A percentile compares a stretch with the other conserved stretches of the same genome.
Conservation (phyloP, 2,888 invertebrate genomes). For the Brachycybe producta region DNA sequence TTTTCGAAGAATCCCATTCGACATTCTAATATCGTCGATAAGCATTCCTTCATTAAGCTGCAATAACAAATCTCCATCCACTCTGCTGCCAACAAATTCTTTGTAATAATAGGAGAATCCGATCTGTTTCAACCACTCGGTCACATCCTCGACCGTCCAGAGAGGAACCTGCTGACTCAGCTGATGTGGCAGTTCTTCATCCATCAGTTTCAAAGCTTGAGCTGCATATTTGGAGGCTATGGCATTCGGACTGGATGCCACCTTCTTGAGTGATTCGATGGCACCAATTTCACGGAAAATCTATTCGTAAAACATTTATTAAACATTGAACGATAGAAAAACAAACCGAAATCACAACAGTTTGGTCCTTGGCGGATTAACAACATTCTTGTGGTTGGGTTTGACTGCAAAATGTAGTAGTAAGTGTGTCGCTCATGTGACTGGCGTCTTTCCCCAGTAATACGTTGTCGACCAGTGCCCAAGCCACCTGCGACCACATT, state of each 20-base stretch:
- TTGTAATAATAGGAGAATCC: constrained; percentile 73
- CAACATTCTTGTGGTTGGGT: too few species aligned
- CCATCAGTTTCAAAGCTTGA: constrained; percentile 78
- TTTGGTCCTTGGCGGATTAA: too few species aligned
- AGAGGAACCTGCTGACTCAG: constrained; percentile 94
- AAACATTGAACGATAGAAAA: too few species aligned
- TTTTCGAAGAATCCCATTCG: constrained; percentile 83
- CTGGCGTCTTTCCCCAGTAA: too few species aligned
- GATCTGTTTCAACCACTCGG: constrained; percentile 97
- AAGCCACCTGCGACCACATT: neutral
- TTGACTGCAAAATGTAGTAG: too few species aligned
- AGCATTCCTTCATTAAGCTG: constrained; percentile 86
- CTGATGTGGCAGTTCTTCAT: constrained; percentile 94
- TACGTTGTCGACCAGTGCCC: too few species aligned
- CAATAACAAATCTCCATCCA: constrained; percentile 90
- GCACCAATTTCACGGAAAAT: constrained; percentile 90
- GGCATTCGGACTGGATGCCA: constrained; percentile 95
- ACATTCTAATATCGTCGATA: constrained; percentile 78
- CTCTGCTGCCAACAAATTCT: constrained; percentile 78
- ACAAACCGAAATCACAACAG: constrained; percentile 4
- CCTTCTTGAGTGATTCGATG: constrained; percentile 84
- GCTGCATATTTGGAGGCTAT: constrained; percentile 94
- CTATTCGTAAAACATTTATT: too few species aligned
- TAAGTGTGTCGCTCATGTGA: too few species aligned
- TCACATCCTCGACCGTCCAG: constrained; percentile 93